Conservation (phyloP, 2,797 vertebrate species). For the Acridotheres tristis region DNA sequence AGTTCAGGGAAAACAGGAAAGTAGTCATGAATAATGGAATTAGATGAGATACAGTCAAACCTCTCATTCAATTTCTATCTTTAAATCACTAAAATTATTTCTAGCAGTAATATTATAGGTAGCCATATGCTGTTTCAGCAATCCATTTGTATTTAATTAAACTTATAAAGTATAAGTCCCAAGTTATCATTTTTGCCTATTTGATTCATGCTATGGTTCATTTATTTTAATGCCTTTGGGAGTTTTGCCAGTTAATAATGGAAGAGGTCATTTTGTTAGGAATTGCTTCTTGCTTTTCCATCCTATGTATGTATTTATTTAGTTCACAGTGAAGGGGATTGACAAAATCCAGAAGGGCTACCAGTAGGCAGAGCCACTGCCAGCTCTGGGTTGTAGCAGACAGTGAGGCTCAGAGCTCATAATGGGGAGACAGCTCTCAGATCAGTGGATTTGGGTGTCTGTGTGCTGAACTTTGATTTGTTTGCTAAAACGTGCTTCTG, state of each 20-base stretch:
- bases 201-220: background rate
- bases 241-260: slow-evolving; percentile 47
- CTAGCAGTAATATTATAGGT: background rate
- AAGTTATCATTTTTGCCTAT: slow-evolving; percentile 40
- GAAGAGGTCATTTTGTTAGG: slow-evolving; percentile 20
- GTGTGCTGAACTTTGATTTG: background rate
- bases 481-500: background rate
- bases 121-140: background rate
- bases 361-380: background rate
- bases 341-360: background rate
- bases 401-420: background rate
- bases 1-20: background rate
- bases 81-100: slow-evolving; percentile 11
- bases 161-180: slow-evolving; percentile 11
- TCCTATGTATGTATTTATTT: background rate
- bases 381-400: background rate
- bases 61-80: slow-evolving; percentile 2
- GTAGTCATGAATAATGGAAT: background rate
- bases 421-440: background rate
- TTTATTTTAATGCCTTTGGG: slow-evolving; percentile 17
- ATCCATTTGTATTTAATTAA: slow-evolving; percentile 28
- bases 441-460: accelerated
- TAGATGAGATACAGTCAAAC: slow-evolving; percentile 7
- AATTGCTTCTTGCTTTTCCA: slow-evolving; percentile 10
- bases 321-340: background rate